Evolutionary conservation across 1,140 invertebrate genomes (phyloP).

Genomic region (Drosophila arizonae): DNA sequence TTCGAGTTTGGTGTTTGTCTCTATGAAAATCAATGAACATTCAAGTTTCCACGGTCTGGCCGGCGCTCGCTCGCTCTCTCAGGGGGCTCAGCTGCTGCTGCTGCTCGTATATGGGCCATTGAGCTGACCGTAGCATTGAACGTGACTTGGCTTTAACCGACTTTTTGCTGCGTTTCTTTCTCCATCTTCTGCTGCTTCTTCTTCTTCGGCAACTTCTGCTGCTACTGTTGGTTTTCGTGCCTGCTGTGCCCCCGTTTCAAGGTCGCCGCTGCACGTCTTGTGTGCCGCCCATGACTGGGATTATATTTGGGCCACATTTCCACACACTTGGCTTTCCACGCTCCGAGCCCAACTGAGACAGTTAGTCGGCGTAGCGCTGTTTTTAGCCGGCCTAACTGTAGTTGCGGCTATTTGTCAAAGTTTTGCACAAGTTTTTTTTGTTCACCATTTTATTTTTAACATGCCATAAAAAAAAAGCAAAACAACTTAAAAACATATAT

Average conservation of each 20-base stretch:
- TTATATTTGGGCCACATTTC: neutral
- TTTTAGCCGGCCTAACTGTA: slow-evolving; percentile 12
- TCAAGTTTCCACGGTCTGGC: slow-evolving; percentile 49
- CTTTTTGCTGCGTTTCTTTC: neutral
- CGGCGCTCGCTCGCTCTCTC: neutral
- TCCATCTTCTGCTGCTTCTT: neutral
- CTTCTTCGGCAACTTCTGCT: slow-evolving; percentile 18
- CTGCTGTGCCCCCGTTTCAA: slow-evolving; percentile 47
- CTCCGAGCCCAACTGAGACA: neutral
- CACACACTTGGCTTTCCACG: slow-evolving; percentile 25
- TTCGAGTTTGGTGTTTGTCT: slow-evolving; percentile 44
- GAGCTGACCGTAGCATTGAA: slow-evolving; percentile 59
- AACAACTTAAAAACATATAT: neutral
- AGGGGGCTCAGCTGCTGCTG: neutral
- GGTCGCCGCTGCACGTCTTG: slow-evolving; percentile 49
- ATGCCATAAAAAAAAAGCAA: slow-evolving; percentile 7
- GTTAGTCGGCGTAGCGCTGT: neutral
- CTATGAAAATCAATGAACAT: slow-evolving; percentile 71
- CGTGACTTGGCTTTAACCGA: slow-evolving; percentile 64
- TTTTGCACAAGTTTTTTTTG: slow-evolving; percentile 12
- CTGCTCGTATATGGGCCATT: slow-evolving; percentile 34
- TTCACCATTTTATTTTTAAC: slow-evolving; percentile 2
- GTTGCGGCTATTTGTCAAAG: neutral
- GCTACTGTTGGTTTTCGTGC: slow-evolving; percentile 3
- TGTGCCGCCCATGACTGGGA: slow-evolving; percentile 16